Evolutionary conservation across 1,140 invertebrate genomes (phyloP).

Genomic region (Cydia fagiglandana): DNA sequence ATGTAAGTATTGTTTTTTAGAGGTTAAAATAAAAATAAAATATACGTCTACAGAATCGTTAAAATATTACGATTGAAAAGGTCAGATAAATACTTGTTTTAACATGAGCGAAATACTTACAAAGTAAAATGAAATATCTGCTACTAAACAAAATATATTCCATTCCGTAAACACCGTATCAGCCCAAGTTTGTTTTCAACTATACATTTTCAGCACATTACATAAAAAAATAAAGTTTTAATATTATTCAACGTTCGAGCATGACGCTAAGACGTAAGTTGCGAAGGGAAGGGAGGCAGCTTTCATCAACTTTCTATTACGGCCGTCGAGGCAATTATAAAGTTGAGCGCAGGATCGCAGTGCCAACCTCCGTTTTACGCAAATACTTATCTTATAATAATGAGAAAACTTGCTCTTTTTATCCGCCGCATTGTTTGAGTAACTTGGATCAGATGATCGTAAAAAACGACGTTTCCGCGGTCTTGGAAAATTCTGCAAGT

Average conservation of each 20-base stretch:
- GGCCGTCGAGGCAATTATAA: conserved; percentile 75
- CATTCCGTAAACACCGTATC: not conserved
- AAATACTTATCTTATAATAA: conserved; percentile 73
- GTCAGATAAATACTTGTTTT: too few species aligned
- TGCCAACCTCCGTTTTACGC: conserved; percentile 60
- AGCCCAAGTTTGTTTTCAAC: not conserved
- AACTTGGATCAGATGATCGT: conserved; percentile 65
- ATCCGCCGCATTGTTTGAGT: conserved; percentile 45
- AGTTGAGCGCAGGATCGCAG: conserved; percentile 61
- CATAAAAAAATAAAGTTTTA: conserved; percentile 28
- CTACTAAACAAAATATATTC: not conserved
- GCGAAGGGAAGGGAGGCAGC: conserved; percentile 57
- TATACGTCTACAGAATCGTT: too few species aligned
- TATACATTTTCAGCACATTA: not conserved
- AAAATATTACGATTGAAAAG: too few species aligned
- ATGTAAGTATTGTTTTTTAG: too few species aligned
- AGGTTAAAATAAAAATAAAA: too few species aligned
- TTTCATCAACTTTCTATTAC: conserved; percentile 76
- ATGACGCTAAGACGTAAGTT: conserved; percentile 50
- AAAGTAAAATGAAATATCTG: not conserved
- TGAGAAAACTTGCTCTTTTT: conserved; percentile 72
- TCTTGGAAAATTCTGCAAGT: not conserved
- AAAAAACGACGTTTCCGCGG: conserved; percentile 46
- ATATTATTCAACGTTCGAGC: conserved; percentile 20
- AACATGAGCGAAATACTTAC: too few species aligned